Percentiles rank a stretch among this genome's conserved stretches.
Evolutionary conservation across 2,113 vertebrate species (phyloP).

Genomic region (Parus major): DNA sequence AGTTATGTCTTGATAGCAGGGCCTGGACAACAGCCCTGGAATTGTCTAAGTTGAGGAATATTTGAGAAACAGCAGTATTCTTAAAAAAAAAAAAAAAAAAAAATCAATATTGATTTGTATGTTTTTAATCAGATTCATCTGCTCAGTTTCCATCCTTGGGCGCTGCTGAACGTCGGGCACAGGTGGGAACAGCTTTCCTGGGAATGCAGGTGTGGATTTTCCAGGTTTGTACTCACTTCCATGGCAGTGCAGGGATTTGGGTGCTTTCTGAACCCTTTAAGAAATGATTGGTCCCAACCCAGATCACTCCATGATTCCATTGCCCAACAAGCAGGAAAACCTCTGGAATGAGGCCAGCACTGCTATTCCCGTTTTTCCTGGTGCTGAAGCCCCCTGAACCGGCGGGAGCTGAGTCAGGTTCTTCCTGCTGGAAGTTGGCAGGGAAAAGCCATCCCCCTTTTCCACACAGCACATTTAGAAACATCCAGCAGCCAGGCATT

Average conservation of each 20-base stretch:
- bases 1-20: slow-evolving; percentile 20
- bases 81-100: neutral
- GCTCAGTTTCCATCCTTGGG: neutral
- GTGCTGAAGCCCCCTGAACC: rapidly evolving
- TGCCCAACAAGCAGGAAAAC: neutral
- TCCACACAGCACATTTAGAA: slow-evolving; percentile 71
- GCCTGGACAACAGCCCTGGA: slow-evolving; percentile 30
- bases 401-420: neutral
- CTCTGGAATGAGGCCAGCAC: neutral
- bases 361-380: neutral
- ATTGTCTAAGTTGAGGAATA: slow-evolving; percentile 15
- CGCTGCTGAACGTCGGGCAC: neutral
- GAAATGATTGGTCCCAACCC: neutral
- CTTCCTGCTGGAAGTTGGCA: neutral
- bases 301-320: neutral
- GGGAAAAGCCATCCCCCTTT: slow-evolving; percentile 53
- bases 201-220: neutral
- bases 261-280: neutral
- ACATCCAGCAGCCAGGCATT: slow-evolving; percentile 66
- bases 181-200: neutral
- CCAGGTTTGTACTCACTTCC: neutral
- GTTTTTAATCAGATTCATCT: neutral
- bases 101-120: neutral
- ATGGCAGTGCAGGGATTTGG: rapidly evolving
- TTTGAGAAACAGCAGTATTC: neutral